phyloP scores from a whole-genome alignment of 2,888 invertebrate species.

The Torymus texanus region DNA sequence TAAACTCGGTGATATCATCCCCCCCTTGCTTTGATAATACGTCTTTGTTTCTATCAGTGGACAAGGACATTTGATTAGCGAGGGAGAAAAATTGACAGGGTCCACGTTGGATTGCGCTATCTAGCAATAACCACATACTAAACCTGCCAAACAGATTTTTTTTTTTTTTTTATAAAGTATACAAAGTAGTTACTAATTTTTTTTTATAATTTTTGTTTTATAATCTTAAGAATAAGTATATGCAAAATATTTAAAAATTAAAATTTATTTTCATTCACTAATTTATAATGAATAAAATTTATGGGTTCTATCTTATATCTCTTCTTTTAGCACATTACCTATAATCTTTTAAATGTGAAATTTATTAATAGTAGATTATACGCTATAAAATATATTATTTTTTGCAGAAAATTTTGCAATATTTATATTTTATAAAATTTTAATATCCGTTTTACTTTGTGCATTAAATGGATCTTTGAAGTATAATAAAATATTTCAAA shows the following conservation, averaged over 20 bases:
- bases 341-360: too few relatives aligned
- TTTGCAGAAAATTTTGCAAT: too few relatives aligned
- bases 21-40: slow-evolving; percentile 31
- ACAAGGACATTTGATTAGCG: slow-evolving; percentile 40
- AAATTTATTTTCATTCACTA: not conserved
- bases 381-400: too few relatives aligned
- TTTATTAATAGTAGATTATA: too few relatives aligned
- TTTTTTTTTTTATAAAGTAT: slow-evolving; percentile 18
- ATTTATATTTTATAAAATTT: too few relatives aligned
- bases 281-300: not conserved
- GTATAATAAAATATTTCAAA: too few relatives aligned
- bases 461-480: too few relatives aligned
- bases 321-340: too few relatives aligned
- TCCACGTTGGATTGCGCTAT: slow-evolving; percentile 58
- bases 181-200: not conserved
- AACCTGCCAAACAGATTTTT: slow-evolving; percentile 53
- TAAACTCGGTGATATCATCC: not conserved
- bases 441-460: too few relatives aligned
- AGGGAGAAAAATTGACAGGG: slow-evolving; percentile 57
- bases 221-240: not conserved
- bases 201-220: not conserved
- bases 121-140: slow-evolving; percentile 55
- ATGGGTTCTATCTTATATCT: too few relatives aligned
- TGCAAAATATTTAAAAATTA: not conserved
- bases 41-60: slow-evolving; percentile 33